Evolutionary conservation across 2,113 vertebrate genomes (phyloP).

Genomic region (Alaudala cheleensis): DNA sequence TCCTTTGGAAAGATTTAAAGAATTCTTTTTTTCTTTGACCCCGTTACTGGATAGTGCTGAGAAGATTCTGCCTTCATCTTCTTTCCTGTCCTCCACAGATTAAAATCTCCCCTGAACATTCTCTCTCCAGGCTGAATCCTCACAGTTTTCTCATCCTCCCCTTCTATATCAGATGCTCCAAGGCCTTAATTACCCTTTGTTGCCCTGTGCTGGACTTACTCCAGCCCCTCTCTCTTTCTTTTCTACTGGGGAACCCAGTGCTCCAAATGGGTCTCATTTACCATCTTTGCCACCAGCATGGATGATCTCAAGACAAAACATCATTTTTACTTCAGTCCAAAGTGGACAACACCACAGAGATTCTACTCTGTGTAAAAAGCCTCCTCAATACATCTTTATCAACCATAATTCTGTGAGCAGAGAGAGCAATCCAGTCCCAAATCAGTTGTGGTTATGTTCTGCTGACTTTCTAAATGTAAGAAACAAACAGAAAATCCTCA

Average conservation of each 20-base stretch:
- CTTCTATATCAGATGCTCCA: not conserved
- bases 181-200: not conserved
- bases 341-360: not conserved
- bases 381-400: not conserved
- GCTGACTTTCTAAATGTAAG: not conserved
- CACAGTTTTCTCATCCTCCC: not conserved
- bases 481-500: not conserved
- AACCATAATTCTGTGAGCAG: not conserved
- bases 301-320: not conserved
- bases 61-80: not conserved
- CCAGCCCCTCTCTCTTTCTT: not conserved
- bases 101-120: not conserved
- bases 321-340: not conserved
- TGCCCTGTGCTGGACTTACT: not conserved
- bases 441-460: not conserved
- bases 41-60: not conserved
- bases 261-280: not conserved
- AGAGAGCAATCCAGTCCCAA: not conserved
- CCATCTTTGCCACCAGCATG: not conserved
- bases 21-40: not conserved
- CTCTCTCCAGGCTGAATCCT: not conserved
- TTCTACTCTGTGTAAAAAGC: not conserved
- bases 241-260: not conserved
- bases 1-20: not conserved
- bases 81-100: not conserved